These are phyloP conservation scores for Mormyrus iriodes DNA, from an alignment of 2,113 vertebrate species.

Conservation along the genomic window DNA sequence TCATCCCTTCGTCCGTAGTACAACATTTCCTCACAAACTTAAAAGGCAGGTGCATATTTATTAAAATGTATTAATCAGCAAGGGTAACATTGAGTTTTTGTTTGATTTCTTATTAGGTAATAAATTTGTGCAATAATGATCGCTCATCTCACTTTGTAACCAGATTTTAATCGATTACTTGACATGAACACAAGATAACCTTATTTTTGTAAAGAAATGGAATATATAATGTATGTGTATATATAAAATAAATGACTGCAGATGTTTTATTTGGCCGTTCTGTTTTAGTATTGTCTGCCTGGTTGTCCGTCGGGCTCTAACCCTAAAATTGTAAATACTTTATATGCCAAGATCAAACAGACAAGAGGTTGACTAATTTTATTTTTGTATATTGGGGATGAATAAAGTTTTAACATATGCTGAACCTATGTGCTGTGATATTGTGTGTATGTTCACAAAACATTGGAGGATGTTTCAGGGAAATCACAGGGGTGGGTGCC, in stretches of 20 bases:
- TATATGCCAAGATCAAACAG: slow-evolving; percentile 24
- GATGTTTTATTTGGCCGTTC: slow-evolving; percentile 3
- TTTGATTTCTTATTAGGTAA: slow-evolving; percentile 37
- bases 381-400: slow-evolving; percentile 63
- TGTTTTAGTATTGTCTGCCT: background rate
- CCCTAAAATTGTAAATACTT: slow-evolving; percentile 28
- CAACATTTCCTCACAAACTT: slow-evolving; percentile 32
- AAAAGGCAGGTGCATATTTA: slow-evolving; percentile 46
- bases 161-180: slow-evolving; percentile 46
- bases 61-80: slow-evolving; percentile 44
- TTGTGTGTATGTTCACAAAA: background rate
- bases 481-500: background rate
- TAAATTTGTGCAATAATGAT: slow-evolving; percentile 62
- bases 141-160: slow-evolving; percentile 56
- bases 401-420: slow-evolving; percentile 66
- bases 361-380: slow-evolving; percentile 38
- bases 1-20: background rate
- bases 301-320: slow-evolving; percentile 18
- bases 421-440: background rate
- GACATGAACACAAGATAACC: slow-evolving; percentile 51
- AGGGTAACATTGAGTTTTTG: slow-evolving; percentile 31
- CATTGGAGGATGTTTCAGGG: background rate
- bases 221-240: slow-evolving; percentile 42
- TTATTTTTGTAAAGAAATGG: slow-evolving; percentile 62
- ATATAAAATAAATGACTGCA: slow-evolving; percentile 23